Base-by-base conservation (phyloP, 1,140 invertebrate genomes). In the Oreohelix idahoensis region DNA sequence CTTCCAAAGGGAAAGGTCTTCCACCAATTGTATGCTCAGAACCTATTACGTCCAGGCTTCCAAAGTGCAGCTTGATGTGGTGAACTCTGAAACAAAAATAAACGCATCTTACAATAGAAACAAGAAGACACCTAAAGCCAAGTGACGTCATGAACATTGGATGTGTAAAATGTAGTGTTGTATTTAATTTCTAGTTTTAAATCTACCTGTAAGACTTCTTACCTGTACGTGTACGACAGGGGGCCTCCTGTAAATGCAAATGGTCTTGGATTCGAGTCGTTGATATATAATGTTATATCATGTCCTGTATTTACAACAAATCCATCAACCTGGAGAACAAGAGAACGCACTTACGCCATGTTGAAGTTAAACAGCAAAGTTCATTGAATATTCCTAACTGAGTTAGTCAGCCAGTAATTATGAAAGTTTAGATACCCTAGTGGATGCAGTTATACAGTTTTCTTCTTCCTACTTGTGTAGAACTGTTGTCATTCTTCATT, bases 281-380 rank as follows among this genome's bases (percentile, higher is more conserved):
- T 97, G 51, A 97, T 95, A 0, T 95, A 95, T 92, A 98, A 97
- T 86, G 98, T 96, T 78, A 99, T 96, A 82, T 97, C 96, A 92
- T 98, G 97, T 0, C 98, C 98, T 0, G 97, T 98, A 92, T 99
- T 99, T 86, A 95, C 95, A 71, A 99, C 95, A 36, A 95, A 93
- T 1, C 97, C 97, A 86, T 96, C 96, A 89, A 97, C 95, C 96
- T 97, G 93, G n/a, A 92, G 91, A 75, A 84, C 79, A 77, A 45
- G 8, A 13, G 63, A 66, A 66, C 5, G 32, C 32, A n/a, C 11
- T 66, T 29, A 66, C 32, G 32, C 17, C 53, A 58, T 10, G 5
- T 45, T 45, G 42, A 8, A n/a, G n/a, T n/a, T n/a, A n/a, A n/a
- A n/a, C n/a, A n/a, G n/a, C n/a, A n/a, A n/a, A n/a, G n/a, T n/a